Conservation (phyloP, 2,888 invertebrate genomes). For the Stramonita haemastoma region DNA sequence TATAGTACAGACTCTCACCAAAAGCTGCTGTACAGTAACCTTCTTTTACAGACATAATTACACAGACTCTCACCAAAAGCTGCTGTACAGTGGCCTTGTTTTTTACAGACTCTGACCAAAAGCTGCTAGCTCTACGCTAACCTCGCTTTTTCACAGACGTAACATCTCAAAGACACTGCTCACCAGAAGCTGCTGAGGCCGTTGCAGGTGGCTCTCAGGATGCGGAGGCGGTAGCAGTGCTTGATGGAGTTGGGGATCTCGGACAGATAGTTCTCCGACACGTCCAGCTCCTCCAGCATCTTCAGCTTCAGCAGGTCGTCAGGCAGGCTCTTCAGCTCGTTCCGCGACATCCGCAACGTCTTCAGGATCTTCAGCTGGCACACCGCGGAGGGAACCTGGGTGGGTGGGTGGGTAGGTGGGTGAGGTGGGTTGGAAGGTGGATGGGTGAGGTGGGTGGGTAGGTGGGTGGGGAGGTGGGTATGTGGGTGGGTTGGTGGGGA, state of each 20-base stretch:
- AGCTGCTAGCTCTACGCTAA: no score
- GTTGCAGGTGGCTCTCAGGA: slow-evolving; percentile 1
- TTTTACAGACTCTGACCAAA: no score
- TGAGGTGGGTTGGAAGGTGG: background rate
- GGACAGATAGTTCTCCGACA: slow-evolving; percentile 61
- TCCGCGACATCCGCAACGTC: slow-evolving; percentile 64
- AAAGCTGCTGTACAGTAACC: no score
- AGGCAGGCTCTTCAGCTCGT: slow-evolving; percentile 63
- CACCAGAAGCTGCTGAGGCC: background rate
- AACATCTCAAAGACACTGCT: no score
- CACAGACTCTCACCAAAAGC: no score
- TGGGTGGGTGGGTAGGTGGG: background rate
- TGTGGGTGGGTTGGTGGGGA: background rate
- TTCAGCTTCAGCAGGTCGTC: slow-evolving; percentile 65
- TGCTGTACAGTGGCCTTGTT: no score
- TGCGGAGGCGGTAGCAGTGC: slow-evolving; percentile 16
- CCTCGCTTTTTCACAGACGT: no score
- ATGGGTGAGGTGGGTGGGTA: background rate
- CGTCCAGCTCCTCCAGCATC: slow-evolving; percentile 67
- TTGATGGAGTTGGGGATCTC: slow-evolving; percentile 35
- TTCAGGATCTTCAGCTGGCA: slow-evolving; percentile 65
- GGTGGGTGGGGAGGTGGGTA: background rate
- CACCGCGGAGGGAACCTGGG: slow-evolving; percentile 59
- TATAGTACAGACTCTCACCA: no score
- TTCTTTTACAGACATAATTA: no score